Base-by-base conservation (phyloP, 1,140 invertebrate genomes). In the Latrodectus geometricus region DNA sequence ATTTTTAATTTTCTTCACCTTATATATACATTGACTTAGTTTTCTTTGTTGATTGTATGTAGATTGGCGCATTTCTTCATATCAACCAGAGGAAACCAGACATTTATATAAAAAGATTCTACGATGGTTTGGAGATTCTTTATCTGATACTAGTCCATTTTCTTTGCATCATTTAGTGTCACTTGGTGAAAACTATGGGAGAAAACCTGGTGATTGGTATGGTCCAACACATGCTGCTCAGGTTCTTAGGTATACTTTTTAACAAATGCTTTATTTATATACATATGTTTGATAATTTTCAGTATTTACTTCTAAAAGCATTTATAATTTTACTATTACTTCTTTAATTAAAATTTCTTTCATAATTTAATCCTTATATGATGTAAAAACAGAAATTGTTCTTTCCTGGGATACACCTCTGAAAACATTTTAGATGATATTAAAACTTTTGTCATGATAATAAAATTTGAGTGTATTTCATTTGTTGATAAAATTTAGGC, bases 71-170 rank as follows among this genome's bases (percentile, higher is more conserved):
- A 20, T 82, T 52, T 20, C 52, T 69, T 49, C 49, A 50, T 49
- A 84, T 35, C 88, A 87, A 56, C 78, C 88, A 61, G 87, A 86
- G 17, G 78, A 88, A 73, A 61, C 78, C 50, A 86, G 83, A 54
- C 72, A 78, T n/a, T 73, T 94, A 86, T 95, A 96, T 91, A 92
- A 95, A 85, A 95, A 94, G 92, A 96, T 96, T 49, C 94, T 96
- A 56, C 95, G 95, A 90, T 96, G 95, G 94, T 96, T 96, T 92
- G 95, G 94, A 50, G 95, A 96, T 90, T 94, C 94, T 89, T 94
- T 94, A 56, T 94, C 93, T 56, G 93, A 93, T 66, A 93, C 94
- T 87, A 95, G 94, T 88, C 95, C 95, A 11, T 94, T 96, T 86
- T 96, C 95, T 12, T 94, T 96, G 88, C 95, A 96, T 90, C 93